Evolutionary conservation across 1,140 invertebrate species (phyloP).

Genomic region (Psilanteris sp.): DNA sequence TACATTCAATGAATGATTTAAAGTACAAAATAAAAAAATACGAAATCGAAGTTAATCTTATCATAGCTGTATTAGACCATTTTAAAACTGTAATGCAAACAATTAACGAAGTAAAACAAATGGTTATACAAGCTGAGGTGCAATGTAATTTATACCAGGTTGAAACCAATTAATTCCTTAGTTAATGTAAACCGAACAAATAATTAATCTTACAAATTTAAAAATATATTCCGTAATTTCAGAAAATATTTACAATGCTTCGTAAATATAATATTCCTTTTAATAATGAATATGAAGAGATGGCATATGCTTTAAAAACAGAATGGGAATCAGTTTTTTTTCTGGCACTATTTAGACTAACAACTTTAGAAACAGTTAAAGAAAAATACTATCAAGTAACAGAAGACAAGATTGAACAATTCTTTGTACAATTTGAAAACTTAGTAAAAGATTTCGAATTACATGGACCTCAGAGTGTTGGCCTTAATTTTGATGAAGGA

Average conservation of each 20-base stretch:
- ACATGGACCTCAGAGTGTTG: constrained; percentile 89
- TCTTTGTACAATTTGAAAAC: constrained; percentile 82
- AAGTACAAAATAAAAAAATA: constrained; percentile 82
- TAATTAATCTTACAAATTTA: not conserved
- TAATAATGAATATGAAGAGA: constrained; percentile 79
- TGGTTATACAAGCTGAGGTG: constrained; percentile 87
- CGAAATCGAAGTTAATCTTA: constrained; percentile 83
- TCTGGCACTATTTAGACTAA: constrained; percentile 84
- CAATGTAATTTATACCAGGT: constrained; percentile 84
- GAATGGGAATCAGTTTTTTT: constrained; percentile 86
- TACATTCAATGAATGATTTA: constrained; percentile 83
- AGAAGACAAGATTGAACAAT: constrained; percentile 85
- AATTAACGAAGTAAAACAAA: constrained; percentile 86
- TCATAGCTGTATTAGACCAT: constrained; percentile 87
- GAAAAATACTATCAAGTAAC: constrained; percentile 90
- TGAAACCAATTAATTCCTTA: not conserved
- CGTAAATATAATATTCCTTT: constrained; percentile 72
- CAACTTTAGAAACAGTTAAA: constrained; percentile 86
- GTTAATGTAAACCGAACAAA: no score
- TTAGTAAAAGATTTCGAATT: constrained; percentile 87
- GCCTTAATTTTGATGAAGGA: constrained; percentile 87
- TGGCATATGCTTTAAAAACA: constrained; percentile 82
- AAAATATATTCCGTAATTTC: constrained; percentile 7
- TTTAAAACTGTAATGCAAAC: constrained; percentile 92
- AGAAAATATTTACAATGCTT: constrained; percentile 70